These are phyloP conservation scores for Hyposoter dolosus DNA, from an alignment of 2,888 invertebrate species.

Conservation along the genomic window DNA sequence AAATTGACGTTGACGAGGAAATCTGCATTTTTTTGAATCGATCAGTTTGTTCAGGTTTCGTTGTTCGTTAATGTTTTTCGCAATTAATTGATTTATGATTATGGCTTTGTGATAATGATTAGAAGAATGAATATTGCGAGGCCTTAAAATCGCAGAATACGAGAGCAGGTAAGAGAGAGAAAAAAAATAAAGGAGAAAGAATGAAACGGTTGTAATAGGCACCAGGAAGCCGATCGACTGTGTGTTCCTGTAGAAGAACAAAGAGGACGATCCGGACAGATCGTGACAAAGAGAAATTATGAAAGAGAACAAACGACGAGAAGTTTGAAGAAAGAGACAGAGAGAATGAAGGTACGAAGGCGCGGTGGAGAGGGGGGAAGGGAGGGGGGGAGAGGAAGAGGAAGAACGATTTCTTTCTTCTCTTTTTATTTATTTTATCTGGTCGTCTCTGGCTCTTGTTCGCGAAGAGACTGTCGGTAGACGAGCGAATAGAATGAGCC, in stretches of 20 bases:
- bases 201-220: constrained; percentile 40
- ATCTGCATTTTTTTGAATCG: background rate
- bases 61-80: background rate
- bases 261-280: constrained; percentile 71
- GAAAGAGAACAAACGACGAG: constrained; percentile 57
- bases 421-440: constrained; percentile 24
- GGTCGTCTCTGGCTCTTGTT: background rate
- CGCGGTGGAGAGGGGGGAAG: constrained; percentile 9
- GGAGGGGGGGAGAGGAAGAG: constrained; percentile 13
- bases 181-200: constrained; percentile 22
- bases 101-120: background rate
- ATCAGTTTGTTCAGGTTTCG: background rate
- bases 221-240: constrained; percentile 63
- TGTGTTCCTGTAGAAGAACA: constrained; percentile 69
- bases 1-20: too few species aligned
- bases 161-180: background rate
- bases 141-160: constrained; percentile 20
- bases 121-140: background rate
- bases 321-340: constrained; percentile 31
- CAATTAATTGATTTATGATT: background rate
- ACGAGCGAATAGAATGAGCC: constrained; percentile 29
- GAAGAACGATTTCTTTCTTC: constrained; percentile 3
- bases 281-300: constrained; percentile 74
- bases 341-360: constrained; percentile 30
- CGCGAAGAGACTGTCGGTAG: constrained; percentile 8